phyloP scores from a whole-genome alignment of 2,888 invertebrate genomes.

The Ellobium chinense region DNA sequence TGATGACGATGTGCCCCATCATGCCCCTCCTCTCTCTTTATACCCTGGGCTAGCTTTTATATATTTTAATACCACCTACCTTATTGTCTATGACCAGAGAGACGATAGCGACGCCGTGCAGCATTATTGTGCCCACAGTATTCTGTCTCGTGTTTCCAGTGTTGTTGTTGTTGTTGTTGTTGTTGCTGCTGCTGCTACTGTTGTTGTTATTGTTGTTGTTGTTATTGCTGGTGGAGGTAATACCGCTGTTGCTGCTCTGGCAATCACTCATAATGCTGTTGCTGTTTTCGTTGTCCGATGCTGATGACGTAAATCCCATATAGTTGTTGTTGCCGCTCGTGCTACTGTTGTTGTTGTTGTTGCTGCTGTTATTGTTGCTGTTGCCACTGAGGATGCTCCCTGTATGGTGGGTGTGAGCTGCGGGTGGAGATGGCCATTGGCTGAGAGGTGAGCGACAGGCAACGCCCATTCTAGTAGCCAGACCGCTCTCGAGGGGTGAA shows the following conservation, averaged over 20 bases:
- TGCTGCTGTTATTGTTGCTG: slow-evolving; percentile 15
- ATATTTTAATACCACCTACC: too few relatives aligned
- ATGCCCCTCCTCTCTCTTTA: not conserved
- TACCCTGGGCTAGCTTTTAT: not conserved
- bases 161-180: not conserved
- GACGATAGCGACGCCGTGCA: slow-evolving; percentile 94
- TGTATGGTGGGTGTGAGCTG: slow-evolving; percentile 33
- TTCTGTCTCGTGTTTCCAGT: slow-evolving; percentile 56
- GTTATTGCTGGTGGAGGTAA: not conserved
- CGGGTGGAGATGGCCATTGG: slow-evolving; percentile 43
- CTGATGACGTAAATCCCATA: slow-evolving; percentile 2
- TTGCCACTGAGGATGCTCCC: not conserved
- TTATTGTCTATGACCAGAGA: slow-evolving; percentile 94
- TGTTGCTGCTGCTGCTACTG: not conserved
- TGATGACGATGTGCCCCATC: not conserved
- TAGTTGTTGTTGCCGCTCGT: slow-evolving; percentile 21
- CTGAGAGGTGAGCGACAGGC: slow-evolving; percentile 35
- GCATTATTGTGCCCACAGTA: slow-evolving; percentile 89
- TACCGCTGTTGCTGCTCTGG: slow-evolving; percentile 7
- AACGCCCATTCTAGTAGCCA: slow-evolving; percentile 30
- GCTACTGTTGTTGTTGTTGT: slow-evolving; percentile 28
- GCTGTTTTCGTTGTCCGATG: slow-evolving; percentile 42
- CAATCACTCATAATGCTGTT: slow-evolving; percentile 40
- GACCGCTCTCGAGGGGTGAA: slow-evolving; percentile 24
- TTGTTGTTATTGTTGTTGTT: not conserved